Base-by-base conservation (phyloP, 2,888 invertebrate genomes). In the Hypolimnas misippus region DNA sequence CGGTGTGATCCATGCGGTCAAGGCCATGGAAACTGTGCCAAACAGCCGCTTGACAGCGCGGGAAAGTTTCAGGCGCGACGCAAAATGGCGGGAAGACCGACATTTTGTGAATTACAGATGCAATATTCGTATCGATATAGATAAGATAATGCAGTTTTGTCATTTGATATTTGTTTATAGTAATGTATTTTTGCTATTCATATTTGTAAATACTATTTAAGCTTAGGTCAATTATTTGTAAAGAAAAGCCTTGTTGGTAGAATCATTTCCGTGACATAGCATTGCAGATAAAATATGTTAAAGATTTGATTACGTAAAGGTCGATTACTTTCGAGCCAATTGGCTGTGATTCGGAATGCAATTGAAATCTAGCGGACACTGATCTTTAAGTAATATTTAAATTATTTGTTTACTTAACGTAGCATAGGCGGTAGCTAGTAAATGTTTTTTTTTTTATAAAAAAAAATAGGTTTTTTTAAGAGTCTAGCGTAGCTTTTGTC, bases 21-120 rank as follows among this genome's bases (percentile, higher is more conserved):
- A 91, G 90, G 90, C 67, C 87, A 71, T 62, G 81, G 79, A 84
- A 89, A 91, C 78, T 86, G 85, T 89, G 90, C 87, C 91, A 90
- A 79, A 68, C 79, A 73, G 75, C 77, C 76, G 17, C 19, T 12
- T 74, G 76, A 73, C 76, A 84, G 84, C 85, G 89, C 87, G 88
- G 87, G 86, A 87, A 89, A 84, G 29, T 65, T 66, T 65, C 64
- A 64, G 65, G 33, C 55, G 33, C 55, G 57, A 42, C 5, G 38
- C 55, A 52, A 42, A 54, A 56, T 53, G 69, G 73, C 71, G 70
- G 67, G 70, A 70, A 69, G 61, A 63, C 54, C 63, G 60, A 70
- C 50, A 58, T 51, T 29, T 58, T 17, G 8, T 40, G 6, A 6
- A 40, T 40, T 40, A 40, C 14, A 40, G 40, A 40, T 40, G n/a